phyloP scores from a whole-genome alignment of 2,797 vertebrate species.

The Parauchenoglanis ngamensis region DNA sequence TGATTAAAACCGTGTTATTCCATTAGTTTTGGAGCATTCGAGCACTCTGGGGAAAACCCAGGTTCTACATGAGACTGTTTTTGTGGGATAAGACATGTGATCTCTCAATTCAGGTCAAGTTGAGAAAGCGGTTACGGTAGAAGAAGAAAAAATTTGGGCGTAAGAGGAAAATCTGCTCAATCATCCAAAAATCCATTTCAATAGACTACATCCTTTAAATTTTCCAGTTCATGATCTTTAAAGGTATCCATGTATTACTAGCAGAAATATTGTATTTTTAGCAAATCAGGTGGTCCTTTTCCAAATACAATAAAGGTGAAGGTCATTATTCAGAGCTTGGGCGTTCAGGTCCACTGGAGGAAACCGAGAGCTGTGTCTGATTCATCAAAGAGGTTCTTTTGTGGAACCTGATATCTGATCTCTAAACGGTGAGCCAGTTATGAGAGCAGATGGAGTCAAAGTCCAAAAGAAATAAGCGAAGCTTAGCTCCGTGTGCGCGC shows the following conservation, averaged over 20 bases:
- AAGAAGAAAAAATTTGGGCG: too few relatives aligned
- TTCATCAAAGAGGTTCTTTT: slow-evolving; percentile 15
- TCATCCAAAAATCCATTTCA: not conserved
- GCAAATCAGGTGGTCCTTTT: not conserved
- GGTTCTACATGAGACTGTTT: not conserved
- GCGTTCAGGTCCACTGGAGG: not conserved
- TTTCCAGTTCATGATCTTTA: not conserved
- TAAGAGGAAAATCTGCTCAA: not conserved
- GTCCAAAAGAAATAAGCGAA: slow-evolving; percentile 28
- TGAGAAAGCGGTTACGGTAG: not conserved
- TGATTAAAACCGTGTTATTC: not conserved
- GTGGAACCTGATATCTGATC: not conserved
- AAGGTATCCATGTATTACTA: not conserved
- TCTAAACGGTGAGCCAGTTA: slow-evolving; percentile 8
- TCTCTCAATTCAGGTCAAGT: not conserved
- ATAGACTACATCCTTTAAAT: not conserved
- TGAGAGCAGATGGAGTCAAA: slow-evolving; percentile 19
- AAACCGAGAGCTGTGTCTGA: slow-evolving; percentile 2
- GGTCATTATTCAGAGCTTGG: not conserved
- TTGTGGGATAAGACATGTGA: not conserved
- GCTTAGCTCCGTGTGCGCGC: not conserved
- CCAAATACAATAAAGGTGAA: not conserved
- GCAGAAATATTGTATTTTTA: not conserved
- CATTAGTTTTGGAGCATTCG: not conserved
- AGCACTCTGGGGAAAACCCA: not conserved